Base-by-base conservation (phyloP, 35 echinoderm and acorn worm genomes). In the Ophiothrix spiculata region DNA sequence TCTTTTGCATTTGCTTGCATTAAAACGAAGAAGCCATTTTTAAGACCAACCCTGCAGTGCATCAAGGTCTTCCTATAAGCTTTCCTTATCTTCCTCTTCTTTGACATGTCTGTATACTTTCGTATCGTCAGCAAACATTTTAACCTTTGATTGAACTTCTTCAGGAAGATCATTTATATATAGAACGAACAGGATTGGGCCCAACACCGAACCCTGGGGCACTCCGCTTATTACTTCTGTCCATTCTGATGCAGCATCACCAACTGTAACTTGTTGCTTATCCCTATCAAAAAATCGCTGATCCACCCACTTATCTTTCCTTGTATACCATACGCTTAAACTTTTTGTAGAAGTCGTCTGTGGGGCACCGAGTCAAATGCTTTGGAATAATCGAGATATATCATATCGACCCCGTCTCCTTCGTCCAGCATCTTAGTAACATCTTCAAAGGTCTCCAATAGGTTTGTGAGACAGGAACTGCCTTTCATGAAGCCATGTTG, bases 311-410 rank as follows among this genome's bases (percentile, higher is more conserved):
- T 34, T 39, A 56, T 36, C 1, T 21, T 17, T 38, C 39, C 64
- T 23, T 31, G 45, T 6, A 80, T 79, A n/a, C 86, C 86, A n/a
- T n/a, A 87, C 56, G 80, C 6, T 79, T 79, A 21, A 3, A 87
- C 28, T 79, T 79, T 87, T 25, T 34, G 39, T 56, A 78, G 23
- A 1, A 79, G 45, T 49, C 46, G 79, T 56, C 46, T 16, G 56
- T 90, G 41, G 11, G 90, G 83, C 0, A 86, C 89, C 31, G 39
- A 79, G 40, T 91, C 64, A 76, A 91, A 86, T 35, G 77, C 90
- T 75, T 91, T 86, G 23, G 76, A 40, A 56, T 84, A 90, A 42
- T 90, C 88, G 45, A 75, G 36, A 1, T 81, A 16, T 36, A 42
- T 33, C 33, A 38, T 31, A 45, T 87, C 56, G 19, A 37, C 35